Conservation (phyloP, 1,140 invertebrate genomes). For the Bombus confusus region DNA sequence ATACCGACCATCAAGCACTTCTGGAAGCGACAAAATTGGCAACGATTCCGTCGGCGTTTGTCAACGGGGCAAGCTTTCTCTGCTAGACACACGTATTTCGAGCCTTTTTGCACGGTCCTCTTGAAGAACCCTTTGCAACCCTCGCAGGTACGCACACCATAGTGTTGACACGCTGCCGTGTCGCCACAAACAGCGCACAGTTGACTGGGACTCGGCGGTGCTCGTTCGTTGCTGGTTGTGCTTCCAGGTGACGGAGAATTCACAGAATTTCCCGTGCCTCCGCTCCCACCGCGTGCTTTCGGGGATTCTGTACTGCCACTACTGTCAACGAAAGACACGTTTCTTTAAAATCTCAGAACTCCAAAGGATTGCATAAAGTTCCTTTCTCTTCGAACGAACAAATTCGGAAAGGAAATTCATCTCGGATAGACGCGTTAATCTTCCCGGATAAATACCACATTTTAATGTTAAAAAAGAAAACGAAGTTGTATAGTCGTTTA, state of each 20-base stretch:
- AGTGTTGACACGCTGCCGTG: conserved; percentile 99
- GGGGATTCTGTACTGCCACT: conserved; percentile 81
- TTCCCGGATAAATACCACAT: no score
- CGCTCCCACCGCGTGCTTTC: conserved; percentile 77
- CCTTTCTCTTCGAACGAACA: neutral
- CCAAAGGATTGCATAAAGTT: neutral
- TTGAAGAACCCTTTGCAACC: conserved; percentile 99
- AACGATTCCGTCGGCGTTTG: conserved; percentile 97
- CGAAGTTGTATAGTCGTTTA: no score
- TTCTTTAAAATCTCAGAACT: neutral
- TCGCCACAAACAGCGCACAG: conserved; percentile 99
- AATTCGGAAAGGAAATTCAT: neutral
- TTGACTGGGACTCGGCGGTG: conserved; percentile 90
- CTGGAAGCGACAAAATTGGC: conserved; percentile 99
- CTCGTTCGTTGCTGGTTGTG: conserved; percentile 81
- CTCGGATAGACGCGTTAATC: neutral
- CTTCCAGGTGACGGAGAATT: conserved; percentile 78
- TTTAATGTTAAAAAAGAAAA: no score
- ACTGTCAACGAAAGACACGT: conserved; percentile 35
- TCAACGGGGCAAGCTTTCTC: conserved; percentile 99
- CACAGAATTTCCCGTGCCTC: conserved; percentile 60
- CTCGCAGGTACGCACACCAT: conserved; percentile 98
- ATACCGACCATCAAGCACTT: conserved; percentile 99
- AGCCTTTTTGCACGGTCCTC: conserved; percentile 98
- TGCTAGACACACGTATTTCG: conserved; percentile 99